Base-by-base conservation (phyloP, 92 coral and sea anemone species). In the Palythoa heliodiscus region DNA sequence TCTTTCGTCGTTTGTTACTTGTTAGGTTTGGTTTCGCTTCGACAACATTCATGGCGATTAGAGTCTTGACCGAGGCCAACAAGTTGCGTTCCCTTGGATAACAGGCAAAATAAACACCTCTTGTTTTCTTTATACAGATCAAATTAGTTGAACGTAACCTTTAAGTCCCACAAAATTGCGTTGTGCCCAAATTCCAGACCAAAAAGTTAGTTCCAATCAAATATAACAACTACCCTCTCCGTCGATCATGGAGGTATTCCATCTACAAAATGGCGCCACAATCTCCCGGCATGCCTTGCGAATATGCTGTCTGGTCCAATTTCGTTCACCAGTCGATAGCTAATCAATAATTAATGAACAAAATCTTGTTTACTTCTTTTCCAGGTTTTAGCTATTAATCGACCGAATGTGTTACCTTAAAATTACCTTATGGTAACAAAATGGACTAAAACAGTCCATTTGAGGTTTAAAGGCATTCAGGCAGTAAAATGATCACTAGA, bases 201-300 rank as follows among this genome's bases (percentile, higher is more conserved):
- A 63, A 79, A 80, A 13, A 29, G 17, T 20, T 43, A 80, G 84
- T 80, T 80, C 70, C 14, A 64, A 23, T 39, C 40, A 80, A 80
- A 67, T 63, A 23, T n/a, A 60, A 67, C 84, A 67, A 66, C 48
- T 80, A 68, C 29, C 75, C 84, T 47, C 25, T 80, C 73, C 22
- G 50, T 70, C 73, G 73, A 80, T 70, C 74, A 80, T 80, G 74
- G 84, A 64, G 70, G 84, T 80, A 80, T 80, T 80, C 84, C 73
- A 80, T 80, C 81, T 23, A 24, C 84, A 80, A 80, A 80, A 80
- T 80, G 84, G 84, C 84, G 84, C 84, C 84, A 80, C 74, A 80
- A 10, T 48, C 73, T 80, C 84, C 84, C 84, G 24, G 84, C 74
- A 80, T 80, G 84, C 84, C 13, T 29, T 37, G 84, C 84, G 84